Evolutionary conservation across 1,140 invertebrate genomes (phyloP), one percentile per base, ranked within the genome.

Genomic region (Aphis gossypii): DNA sequence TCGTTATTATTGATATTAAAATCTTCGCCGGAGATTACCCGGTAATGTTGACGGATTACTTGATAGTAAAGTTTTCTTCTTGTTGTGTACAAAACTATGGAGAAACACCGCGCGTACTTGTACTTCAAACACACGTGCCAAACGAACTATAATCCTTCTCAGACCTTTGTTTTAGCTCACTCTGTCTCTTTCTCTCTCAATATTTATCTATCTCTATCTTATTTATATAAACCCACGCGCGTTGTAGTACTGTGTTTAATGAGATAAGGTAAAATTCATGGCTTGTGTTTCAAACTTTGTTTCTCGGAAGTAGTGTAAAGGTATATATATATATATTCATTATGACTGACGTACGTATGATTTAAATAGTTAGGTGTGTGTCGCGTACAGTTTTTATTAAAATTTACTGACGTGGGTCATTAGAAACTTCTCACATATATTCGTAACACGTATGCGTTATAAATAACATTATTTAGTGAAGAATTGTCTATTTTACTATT

Each of bases 241-340:
- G 7, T 83, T 83, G 51, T 11, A 87, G 84, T 44, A 87, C 44
- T 44, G 44, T 9, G 84, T 87, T 46, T 88, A 88, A 48, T 88
- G 87, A 88, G 20, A 88, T 51, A 51, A 88, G 46, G n/a, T 54
- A 35, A 48, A 35, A 88, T 88, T 88, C 46, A 35, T 35, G 30
- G 46, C 20, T 35, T 21, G 87, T 51, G 46, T 88, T 88, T 35
- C 30, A 51, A 51, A 88, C 46, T 88, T 88, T 51, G 46, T 88
- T 88, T 48, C n/a, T 54, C 20, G n/a, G 30, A n/a, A 88, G 46
- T 44, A 44, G 3, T n/a, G 14, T 83, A 41, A 38, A 82, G 18
- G n/a, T 82, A 82, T 82, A 82, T 68, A 82, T 82, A 82, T 68
- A 68, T 44, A 23, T 84, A 84, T 84, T 84, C 83, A 25, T 44